Base-by-base conservation (phyloP, 2,888 invertebrate genomes). In the Trisateles emortualis region DNA sequence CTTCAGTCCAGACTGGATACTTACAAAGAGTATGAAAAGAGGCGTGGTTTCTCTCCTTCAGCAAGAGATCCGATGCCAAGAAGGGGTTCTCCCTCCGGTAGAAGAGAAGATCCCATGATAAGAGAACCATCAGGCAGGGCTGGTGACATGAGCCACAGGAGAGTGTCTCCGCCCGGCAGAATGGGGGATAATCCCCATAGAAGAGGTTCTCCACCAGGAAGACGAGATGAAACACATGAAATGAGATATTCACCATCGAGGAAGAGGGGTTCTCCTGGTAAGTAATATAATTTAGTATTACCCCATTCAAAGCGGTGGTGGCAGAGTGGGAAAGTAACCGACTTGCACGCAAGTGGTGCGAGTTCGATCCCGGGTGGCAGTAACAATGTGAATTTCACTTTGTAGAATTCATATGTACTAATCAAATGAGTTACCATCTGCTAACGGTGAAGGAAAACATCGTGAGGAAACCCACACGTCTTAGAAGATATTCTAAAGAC, bases 21-120 rank as follows among this genome's bases (percentile, higher is more conserved):
- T 16, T 70, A 71, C 10, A 72, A 76, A 16, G 60, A 64, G 0
- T 71, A 60, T 40, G 69, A 69, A 19, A 72, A 65, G 22, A 45
- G 64, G 11, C 67, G 61, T 10, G 66, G 53, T 9, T 62, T 56
- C 41, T 71, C 72, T 0, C 68, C 66, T 0, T 45, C 45, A 40
- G 11, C n/a, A 30, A 50, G 42, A 38, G 46, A 52, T 16, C 14
- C 35, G 16, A 41, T 33, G 14, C 45, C 29, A 5, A 43, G 53
- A 14, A 42, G 47, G 10, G 33, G 11, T 13, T 45, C 48, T 24
- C 43, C 43, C 9, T 14, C 4, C 43, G n/a, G n/a, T n/a, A 52
- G 35, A 33, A 22, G 47, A 30, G 42, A 49, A 22, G 69, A 68
- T 2, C 63, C 70, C 3, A 4, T 60, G 0, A 67, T 39, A 3